Conservation (phyloP, 1,140 invertebrate genomes). For the Atta colombica region DNA sequence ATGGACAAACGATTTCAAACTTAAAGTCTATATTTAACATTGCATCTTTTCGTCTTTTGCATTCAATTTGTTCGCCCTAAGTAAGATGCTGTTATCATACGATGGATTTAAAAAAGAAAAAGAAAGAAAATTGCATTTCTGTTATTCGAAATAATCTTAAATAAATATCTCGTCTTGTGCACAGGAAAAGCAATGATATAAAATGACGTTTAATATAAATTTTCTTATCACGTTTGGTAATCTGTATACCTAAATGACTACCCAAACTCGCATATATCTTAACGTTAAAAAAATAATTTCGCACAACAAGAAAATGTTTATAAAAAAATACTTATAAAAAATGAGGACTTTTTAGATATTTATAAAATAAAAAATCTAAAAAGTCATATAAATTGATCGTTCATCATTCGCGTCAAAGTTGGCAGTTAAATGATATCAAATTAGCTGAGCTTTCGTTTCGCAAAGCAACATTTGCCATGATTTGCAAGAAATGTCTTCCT, state of each 20-base stretch:
- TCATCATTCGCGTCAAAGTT: background rate
- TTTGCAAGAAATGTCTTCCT: conserved; percentile 57
- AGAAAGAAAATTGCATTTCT: background rate
- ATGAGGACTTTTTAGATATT: background rate
- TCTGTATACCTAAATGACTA: conserved; percentile 42
- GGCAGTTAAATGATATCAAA: background rate
- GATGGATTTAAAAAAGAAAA: background rate
- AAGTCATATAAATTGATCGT: background rate
- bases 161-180: conserved; percentile 39
- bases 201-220: conserved; percentile 60
- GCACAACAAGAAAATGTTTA: background rate
- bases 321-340: background rate
- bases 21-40: too few relatives aligned
- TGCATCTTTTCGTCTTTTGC: background rate
- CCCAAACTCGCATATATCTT: background rate
- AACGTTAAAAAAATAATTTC: background rate
- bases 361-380: background rate
- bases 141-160: conserved; percentile 38
- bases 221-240: conserved; percentile 59
- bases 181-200: conserved; percentile 24
- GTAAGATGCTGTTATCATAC: background rate
- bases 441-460: conserved; percentile 16
- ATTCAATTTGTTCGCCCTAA: background rate
- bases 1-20: background rate
- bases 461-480: conserved; percentile 50